phyloP scores from a whole-genome alignment of 2,113 vertebrate species.

The Nibea coibor region DNA sequence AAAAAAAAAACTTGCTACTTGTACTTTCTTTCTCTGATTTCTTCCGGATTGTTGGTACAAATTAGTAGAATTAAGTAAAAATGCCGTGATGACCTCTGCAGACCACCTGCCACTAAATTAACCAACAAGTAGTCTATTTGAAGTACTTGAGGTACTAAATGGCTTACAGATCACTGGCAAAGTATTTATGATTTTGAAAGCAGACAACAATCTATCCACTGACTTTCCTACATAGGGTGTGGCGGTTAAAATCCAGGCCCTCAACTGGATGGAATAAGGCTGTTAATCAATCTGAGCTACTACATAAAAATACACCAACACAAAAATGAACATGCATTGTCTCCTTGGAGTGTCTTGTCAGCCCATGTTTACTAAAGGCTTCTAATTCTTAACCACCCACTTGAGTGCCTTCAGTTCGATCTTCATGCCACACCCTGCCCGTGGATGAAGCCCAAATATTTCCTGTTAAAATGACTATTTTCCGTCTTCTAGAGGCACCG shows the following conservation, averaged over 20 bases:
- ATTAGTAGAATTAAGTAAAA: background rate
- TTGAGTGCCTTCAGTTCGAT: background rate
- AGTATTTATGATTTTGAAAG: background rate
- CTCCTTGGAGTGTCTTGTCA: background rate
- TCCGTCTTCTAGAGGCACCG: background rate
- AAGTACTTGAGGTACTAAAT: no score
- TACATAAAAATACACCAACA: background rate
- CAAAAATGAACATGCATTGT: background rate
- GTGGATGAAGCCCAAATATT: background rate
- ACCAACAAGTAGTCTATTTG: no score
- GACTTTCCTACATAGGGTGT: no score
- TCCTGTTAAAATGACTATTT: background rate
- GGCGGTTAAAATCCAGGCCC: background rate
- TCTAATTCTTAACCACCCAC: constrained; percentile 17
- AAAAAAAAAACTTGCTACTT: no score
- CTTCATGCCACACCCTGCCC: background rate
- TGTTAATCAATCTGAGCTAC: background rate
- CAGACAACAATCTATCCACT: no score
- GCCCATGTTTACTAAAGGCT: background rate
- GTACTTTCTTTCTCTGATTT: background rate
- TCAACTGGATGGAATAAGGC: background rate
- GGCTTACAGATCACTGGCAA: background rate
- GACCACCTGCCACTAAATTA: background rate
- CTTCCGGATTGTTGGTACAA: background rate
- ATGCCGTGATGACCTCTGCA: background rate